Evolutionary conservation across 2,797 vertebrate genomes (phyloP).

Genomic region (Peromyscus attwateri): DNA sequence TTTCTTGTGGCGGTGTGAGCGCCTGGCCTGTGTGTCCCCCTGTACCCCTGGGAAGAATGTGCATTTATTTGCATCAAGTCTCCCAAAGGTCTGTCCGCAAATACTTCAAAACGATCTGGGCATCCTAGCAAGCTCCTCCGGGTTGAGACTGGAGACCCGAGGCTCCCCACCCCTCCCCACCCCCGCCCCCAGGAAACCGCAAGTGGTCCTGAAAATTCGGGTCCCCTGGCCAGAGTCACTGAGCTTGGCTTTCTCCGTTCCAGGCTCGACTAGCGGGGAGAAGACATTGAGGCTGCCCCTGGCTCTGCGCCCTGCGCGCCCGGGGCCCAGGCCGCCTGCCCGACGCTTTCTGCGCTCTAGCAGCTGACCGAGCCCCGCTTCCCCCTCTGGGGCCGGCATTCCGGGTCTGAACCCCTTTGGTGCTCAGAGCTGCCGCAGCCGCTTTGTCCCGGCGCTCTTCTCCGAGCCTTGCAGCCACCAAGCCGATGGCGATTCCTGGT

Average conservation of each 20-base stretch:
- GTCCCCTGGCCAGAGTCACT: accelerated
- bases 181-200: accelerated
- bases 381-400: accelerated
- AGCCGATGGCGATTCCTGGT: background rate
- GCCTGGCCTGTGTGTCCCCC: too few relatives aligned
- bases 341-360: accelerated
- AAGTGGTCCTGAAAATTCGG: too few relatives aligned
- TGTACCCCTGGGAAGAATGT: background rate
- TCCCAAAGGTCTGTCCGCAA: background rate
- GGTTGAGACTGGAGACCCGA: background rate
- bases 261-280: accelerated
- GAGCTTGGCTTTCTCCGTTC: background rate
- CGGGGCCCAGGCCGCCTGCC: accelerated
- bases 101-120: background rate
- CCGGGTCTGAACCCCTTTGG: accelerated
- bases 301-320: accelerated
- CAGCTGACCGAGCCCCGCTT: background rate
- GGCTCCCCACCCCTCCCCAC: too few relatives aligned
- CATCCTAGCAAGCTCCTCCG: background rate
- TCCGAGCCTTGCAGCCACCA: background rate
- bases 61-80: background rate
- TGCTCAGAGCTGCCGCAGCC: background rate
- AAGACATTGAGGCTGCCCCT: accelerated
- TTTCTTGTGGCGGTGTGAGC: background rate
- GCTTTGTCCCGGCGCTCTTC: background rate